A percentile compares a stretch with the other conserved stretches of the same genome.
These are phyloP conservation scores for Leptarthrus brevirostris DNA, from an alignment of 2,888 invertebrate species.

Conservation along the genomic window DNA sequence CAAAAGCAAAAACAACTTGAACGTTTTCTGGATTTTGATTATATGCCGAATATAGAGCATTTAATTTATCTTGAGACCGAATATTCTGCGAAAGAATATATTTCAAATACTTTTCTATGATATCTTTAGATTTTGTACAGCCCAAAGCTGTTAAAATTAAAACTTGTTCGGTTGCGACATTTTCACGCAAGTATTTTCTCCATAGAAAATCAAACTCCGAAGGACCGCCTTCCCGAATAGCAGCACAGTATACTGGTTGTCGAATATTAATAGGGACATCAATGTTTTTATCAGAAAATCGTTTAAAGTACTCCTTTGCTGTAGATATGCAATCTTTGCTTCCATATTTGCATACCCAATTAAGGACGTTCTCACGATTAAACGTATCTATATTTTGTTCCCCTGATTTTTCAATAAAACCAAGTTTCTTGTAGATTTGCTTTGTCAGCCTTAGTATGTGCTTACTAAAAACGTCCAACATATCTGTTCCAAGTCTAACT, in stretches of 20 bases:
- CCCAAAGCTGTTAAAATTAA: constrained; percentile 75
- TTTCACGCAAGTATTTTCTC: constrained; percentile 70
- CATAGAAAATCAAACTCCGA: constrained; percentile 76
- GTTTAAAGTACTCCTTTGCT: constrained; percentile 65
- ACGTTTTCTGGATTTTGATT: constrained; percentile 70
- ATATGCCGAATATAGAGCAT: constrained; percentile 67
- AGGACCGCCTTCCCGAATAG: constrained; percentile 73
- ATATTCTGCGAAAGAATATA: constrained; percentile 67
- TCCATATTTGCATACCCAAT: constrained; percentile 75
- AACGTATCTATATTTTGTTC: constrained; percentile 72
- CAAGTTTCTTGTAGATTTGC: constrained; percentile 68
- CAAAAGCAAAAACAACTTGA: constrained; percentile 69
- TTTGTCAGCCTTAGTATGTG: constrained; percentile 69
- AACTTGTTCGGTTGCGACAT: constrained; percentile 77
- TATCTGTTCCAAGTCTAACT: constrained; percentile 60
- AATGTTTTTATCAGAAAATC: constrained; percentile 51
- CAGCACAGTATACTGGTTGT: constrained; percentile 80
- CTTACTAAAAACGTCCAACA: constrained; percentile 56
- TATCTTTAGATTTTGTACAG: constrained; percentile 71
- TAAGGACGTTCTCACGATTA: constrained; percentile 71
- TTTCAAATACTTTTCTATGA: constrained; percentile 69
- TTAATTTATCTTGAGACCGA: constrained; percentile 63
- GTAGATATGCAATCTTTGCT: constrained; percentile 71
- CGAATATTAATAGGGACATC: constrained; percentile 74
- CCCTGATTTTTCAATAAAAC: constrained; percentile 64